A percentile compares a stretch with the other conserved stretches of the same genome.
These are phyloP conservation scores for Oryzias javanicus DNA, from an alignment of 2,113 vertebrate genomes.

Conservation along the genomic window DNA sequence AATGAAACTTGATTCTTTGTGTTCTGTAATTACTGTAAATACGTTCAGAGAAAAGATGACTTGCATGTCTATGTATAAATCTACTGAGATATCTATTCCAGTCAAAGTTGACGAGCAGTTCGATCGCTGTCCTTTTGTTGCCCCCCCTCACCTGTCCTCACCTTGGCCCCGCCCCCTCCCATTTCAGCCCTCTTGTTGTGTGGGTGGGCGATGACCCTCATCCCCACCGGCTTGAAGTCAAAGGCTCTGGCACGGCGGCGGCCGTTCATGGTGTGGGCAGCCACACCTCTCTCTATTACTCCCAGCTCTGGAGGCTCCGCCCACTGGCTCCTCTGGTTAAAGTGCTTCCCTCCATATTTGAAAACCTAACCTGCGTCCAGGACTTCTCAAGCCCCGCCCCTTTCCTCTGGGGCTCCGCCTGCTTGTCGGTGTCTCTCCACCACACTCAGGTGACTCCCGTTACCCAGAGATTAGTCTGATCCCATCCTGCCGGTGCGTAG, in stretches of 20 bases:
- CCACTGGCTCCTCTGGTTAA: constrained; percentile 71
- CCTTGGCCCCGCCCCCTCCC: neutral
- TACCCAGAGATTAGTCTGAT: constrained; percentile 13
- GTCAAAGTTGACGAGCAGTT: constrained; percentile 72
- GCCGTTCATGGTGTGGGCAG: constrained; percentile 5
- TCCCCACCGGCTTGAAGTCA: neutral
- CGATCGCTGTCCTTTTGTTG: constrained; percentile 53
- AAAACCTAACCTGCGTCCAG: constrained; percentile 38
- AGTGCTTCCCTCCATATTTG: constrained; percentile 80
- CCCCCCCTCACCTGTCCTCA: neutral
- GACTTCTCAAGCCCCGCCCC: constrained; percentile 39
- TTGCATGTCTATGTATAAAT: constrained; percentile 85
- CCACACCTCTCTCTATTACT: constrained; percentile 11
- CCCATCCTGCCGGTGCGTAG: constrained; percentile 2
- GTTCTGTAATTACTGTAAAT: constrained; percentile 86
- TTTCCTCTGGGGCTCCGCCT: constrained; percentile 17
- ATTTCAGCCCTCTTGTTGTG: fast-evolving
- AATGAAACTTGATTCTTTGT: constrained; percentile 80
- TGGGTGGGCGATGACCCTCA: constrained; percentile 6
- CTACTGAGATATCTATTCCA: constrained; percentile 76
- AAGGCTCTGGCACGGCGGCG: neutral
- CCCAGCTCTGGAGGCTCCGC: constrained; percentile 61
- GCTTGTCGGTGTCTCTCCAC: too few species aligned
- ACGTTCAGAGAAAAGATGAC: constrained; percentile 79
- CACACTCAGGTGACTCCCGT: constrained; percentile 18